Evolutionary conservation across 64 coral and sea anemone species (phyloP).

Genomic region (Actinia equina): DNA sequence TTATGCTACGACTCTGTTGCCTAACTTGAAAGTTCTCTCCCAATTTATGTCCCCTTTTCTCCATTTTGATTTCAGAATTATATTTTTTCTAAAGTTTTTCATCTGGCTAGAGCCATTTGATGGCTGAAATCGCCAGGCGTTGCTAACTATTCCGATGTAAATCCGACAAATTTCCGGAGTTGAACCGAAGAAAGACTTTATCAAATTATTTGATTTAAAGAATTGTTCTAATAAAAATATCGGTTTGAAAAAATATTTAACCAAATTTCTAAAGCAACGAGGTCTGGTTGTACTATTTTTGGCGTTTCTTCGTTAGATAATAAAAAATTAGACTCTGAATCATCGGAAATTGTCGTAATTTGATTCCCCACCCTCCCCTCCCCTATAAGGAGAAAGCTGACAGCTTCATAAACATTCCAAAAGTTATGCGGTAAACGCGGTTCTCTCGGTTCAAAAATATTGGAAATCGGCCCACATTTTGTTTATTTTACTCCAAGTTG

Average conservation of each 20-base stretch:
- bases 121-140: conserved; percentile 4
- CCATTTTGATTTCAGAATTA: neutral
- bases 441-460: neutral
- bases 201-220: neutral
- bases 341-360: neutral
- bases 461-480: conserved; percentile 14
- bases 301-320: no score
- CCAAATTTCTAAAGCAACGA: no score
- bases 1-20: conserved; percentile 18
- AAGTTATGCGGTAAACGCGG: conserved; percentile 21
- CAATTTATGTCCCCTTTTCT: neutral
- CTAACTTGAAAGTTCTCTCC: neutral
- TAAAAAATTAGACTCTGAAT: no score
- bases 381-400: neutral
- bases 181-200: neutral
- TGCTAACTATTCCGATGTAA: neutral
- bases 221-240: no score
- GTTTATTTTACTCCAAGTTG: conserved; percentile 14
- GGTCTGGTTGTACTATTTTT: no score
- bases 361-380: neutral
- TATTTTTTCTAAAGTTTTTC: neutral
- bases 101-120: neutral
- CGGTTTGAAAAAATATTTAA: no score
- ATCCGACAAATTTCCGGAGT: neutral
- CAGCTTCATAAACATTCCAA: conserved; percentile 23